Conservation (phyloP, 2,797 vertebrate species). For the Gastrophryne carolinensis region DNA sequence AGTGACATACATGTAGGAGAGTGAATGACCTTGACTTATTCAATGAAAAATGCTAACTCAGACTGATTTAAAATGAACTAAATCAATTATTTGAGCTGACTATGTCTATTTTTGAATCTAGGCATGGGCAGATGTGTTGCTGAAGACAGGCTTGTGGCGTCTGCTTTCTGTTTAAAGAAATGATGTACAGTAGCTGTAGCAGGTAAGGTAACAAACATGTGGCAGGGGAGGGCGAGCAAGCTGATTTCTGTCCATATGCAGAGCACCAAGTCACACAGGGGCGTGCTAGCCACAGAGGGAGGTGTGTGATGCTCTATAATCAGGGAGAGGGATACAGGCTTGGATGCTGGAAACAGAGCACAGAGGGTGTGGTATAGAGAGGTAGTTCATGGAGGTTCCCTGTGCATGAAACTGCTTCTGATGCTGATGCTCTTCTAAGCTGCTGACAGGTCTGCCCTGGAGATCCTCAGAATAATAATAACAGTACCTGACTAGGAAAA, state of each 20-base stretch:
- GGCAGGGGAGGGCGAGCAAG: not conserved
- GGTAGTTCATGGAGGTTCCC: constrained; percentile 30
- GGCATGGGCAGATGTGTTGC: not conserved
- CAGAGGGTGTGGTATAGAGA: constrained; percentile 47
- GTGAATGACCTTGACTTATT: not conserved
- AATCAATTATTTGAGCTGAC: no score
- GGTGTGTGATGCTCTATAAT: constrained; percentile 18
- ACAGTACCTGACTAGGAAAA: not conserved
- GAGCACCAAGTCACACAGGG: not conserved
- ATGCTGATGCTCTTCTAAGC: constrained; percentile 26
- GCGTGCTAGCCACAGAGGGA: not conserved
- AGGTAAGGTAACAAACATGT: not conserved
- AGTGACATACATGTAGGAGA: not conserved
- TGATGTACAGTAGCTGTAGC: not conserved
- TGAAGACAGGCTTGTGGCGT: not conserved
- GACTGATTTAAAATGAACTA: not conserved
- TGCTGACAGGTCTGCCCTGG: constrained; percentile 3
- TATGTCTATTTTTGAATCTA: not conserved
- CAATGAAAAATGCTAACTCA: not conserved
- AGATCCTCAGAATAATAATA: not conserved
- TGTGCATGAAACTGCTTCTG: constrained; percentile 11
- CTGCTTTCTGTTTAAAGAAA: not conserved
- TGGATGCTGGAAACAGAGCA: constrained; percentile 1
- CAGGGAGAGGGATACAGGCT: constrained; percentile 15
- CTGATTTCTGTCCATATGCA: not conserved